Conservation (phyloP, 2,113 vertebrate species). For the Istiophorus platypterus region DNA sequence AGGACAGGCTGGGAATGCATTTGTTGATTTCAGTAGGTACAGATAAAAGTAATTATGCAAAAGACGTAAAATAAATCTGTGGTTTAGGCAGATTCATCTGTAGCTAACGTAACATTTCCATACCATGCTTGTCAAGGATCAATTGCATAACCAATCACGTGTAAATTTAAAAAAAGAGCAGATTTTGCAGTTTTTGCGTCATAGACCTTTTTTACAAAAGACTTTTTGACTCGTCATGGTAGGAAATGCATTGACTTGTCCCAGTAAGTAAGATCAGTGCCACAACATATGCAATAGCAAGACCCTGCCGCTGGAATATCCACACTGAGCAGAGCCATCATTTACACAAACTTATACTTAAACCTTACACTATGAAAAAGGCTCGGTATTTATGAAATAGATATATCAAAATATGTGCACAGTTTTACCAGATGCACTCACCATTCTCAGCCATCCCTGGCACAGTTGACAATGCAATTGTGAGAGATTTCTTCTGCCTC, state of each 20-base stretch:
- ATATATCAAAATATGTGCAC: background rate
- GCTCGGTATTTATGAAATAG: background rate
- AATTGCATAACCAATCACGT: background rate
- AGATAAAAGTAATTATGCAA: background rate
- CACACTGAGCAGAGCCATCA: background rate
- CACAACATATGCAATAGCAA: background rate
- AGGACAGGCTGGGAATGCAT: background rate
- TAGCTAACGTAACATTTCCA: too few species aligned
- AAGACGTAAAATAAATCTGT: too few species aligned
- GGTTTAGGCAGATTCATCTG: background rate
- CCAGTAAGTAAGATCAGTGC: background rate
- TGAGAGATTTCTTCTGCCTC: background rate
- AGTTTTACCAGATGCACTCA: background rate
- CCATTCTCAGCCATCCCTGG: background rate
- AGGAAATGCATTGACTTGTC: background rate
- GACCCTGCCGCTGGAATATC: background rate
- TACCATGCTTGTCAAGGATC: background rate
- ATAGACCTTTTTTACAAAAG: background rate
- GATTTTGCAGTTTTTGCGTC: background rate
- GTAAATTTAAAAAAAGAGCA: background rate
- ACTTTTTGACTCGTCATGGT: background rate
- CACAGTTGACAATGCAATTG: background rate
- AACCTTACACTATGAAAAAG: background rate
- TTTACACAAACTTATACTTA: background rate
- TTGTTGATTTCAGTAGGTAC: background rate